These are phyloP conservation scores for Cryptotermes secundus DNA, from an alignment of 1,140 invertebrate species.

Conservation along the genomic window DNA sequence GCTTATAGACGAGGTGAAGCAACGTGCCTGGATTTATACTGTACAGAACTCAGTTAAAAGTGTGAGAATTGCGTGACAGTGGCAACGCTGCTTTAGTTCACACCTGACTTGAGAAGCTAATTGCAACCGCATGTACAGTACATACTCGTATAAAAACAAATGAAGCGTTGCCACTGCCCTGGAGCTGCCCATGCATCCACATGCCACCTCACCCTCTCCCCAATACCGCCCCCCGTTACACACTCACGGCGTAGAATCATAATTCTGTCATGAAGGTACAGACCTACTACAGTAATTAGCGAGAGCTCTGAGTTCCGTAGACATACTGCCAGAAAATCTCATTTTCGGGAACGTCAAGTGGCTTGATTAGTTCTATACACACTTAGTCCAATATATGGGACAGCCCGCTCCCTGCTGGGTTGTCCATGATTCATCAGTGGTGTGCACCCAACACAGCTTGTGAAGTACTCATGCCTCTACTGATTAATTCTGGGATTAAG, in stretches of 20 bases:
- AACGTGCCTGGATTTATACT: not conserved
- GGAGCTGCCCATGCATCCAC: not conserved
- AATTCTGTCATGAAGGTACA: not conserved
- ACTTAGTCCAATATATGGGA: not conserved
- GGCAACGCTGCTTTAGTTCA: not conserved
- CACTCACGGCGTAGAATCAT: not conserved
- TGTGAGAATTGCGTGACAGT: not conserved
- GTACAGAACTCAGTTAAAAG: not conserved
- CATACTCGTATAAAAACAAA: not conserved
- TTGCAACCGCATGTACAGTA: constrained; percentile 13
- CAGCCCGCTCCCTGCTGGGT: not conserved
- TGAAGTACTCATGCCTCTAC: too few species aligned
- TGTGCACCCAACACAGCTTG: not conserved
- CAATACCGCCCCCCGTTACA: too few species aligned
- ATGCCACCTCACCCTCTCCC: not conserved
- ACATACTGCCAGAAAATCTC: not conserved
- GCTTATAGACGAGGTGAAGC: not conserved
- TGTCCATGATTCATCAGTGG: not conserved
- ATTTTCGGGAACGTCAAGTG: not conserved
- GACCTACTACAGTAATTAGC: constrained; percentile 1
- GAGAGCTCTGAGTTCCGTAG: not conserved
- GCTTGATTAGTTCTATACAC: constrained; percentile 6
- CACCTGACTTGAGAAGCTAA: not conserved
- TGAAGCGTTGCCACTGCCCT: not conserved
- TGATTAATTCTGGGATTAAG: too few species aligned